Evolutionary conservation across 2,113 vertebrate species (phyloP).

Genomic region (Chrysochloris asiatica): DNA sequence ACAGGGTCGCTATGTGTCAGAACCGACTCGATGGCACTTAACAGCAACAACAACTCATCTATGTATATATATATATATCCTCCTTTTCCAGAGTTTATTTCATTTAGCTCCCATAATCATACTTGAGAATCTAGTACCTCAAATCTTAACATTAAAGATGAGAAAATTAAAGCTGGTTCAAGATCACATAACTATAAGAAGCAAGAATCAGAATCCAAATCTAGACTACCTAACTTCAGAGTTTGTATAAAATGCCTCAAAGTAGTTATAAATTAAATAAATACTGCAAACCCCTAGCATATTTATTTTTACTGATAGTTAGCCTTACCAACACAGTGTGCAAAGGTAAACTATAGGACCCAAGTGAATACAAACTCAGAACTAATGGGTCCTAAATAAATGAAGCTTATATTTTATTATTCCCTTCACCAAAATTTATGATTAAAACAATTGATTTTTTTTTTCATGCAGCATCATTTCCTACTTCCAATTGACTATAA

Average conservation of each 20-base stretch:
- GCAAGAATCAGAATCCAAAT: background rate
- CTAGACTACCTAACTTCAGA: background rate
- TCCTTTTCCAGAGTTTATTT: background rate
- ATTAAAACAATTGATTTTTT: conserved; percentile 32
- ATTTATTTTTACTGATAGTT: background rate
- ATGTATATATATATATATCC: no score
- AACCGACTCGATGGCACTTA: no score
- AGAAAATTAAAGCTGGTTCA: background rate
- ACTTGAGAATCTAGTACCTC: background rate
- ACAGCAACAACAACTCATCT: no score
- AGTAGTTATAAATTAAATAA: background rate
- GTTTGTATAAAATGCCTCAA: background rate
- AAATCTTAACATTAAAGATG: background rate
- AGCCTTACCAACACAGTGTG: background rate
- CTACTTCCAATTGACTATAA: background rate
- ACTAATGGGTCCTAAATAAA: background rate
- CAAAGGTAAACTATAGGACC: background rate
- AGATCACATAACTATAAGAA: background rate
- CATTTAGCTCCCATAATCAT: background rate
- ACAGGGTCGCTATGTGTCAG: no score
- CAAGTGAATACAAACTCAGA: conserved; percentile 16
- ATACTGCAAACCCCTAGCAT: background rate
- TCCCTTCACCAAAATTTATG: background rate
- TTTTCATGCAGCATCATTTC: background rate
- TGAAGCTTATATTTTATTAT: conserved; percentile 1